Percentiles rank a stretch among this genome's conserved stretches.
Evolutionary conservation across 2,113 vertebrate species (phyloP).

Genomic region (Grus americana): DNA sequence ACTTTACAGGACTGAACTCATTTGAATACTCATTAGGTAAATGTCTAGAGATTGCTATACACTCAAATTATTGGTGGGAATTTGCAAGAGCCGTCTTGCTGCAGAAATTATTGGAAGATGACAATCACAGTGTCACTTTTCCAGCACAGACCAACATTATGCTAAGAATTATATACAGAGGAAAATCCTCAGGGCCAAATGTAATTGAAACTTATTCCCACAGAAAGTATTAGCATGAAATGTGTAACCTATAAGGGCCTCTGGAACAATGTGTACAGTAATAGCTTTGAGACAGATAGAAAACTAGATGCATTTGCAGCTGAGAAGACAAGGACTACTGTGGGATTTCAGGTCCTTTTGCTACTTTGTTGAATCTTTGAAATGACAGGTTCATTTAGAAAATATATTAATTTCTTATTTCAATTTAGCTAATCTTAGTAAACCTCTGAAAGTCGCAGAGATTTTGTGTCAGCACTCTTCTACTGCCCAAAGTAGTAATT

Average conservation of each 20-base stretch:
- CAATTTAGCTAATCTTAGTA: neutral
- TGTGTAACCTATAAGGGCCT: neutral
- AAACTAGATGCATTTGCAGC: neutral
- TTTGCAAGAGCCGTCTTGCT: neutral
- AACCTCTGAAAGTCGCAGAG: neutral
- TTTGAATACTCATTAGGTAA: neutral
- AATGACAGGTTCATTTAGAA: neutral
- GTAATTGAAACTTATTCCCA: neutral
- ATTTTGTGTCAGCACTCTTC: neutral
- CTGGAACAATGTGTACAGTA: neutral
- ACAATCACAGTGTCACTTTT: neutral
- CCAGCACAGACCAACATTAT: neutral
- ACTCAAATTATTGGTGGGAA: neutral
- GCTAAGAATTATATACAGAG: neutral
- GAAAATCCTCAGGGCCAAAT: neutral
- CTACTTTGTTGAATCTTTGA: neutral
- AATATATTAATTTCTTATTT: slow-evolving; percentile 4
- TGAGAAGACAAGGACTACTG: neutral
- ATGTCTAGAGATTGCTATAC: neutral
- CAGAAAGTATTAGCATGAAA: neutral
- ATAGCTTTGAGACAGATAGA: neutral
- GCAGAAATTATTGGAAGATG: neutral
- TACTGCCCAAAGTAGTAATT: neutral
- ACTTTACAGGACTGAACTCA: neutral
- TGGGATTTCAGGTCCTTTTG: neutral